These are phyloP conservation scores for Orthonevra nobilis DNA, from an alignment of 2,888 invertebrate species.

Conservation along the genomic window DNA sequence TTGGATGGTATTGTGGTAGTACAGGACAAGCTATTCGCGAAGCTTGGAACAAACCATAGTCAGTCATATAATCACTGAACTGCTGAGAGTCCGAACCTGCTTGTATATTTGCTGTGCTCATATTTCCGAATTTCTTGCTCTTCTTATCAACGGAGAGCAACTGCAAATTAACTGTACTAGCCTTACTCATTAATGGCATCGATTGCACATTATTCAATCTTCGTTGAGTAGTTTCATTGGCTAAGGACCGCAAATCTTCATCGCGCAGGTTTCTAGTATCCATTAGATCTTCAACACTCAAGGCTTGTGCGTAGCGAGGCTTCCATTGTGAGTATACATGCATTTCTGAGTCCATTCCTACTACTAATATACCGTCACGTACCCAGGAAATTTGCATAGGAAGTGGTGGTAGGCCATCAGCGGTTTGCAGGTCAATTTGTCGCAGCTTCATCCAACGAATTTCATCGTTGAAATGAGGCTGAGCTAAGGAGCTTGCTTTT, in stretches of 20 bases:
- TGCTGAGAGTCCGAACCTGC: conserved; percentile 78
- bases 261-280: conserved; percentile 87
- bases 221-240: conserved; percentile 85
- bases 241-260: conserved; percentile 84
- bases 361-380: conserved; percentile 97
- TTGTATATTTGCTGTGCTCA: conserved; percentile 75
- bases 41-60: conserved; percentile 97
- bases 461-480: conserved; percentile 93
- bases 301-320: conserved; percentile 80
- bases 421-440: conserved; percentile 93
- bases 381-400: conserved; percentile 99
- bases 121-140: conserved; percentile 81
- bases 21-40: conserved; percentile 98
- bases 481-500: conserved; percentile 94
- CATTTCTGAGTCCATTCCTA: conserved; percentile 99
- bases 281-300: conserved; percentile 85
- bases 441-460: conserved; percentile 98
- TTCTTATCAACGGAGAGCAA: conserved; percentile 88
- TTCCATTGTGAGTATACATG: conserved; percentile 99
- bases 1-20: conserved; percentile 99
- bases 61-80: conserved; percentile 91
- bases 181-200: conserved; percentile 90
- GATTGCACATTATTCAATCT: conserved; percentile 87
- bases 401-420: conserved; percentile 96
- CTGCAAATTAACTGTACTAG: conserved; percentile 91